These are phyloP conservation scores for Julus scandinavius DNA, from an alignment of 2,888 invertebrate genomes.

Conservation along the genomic window DNA sequence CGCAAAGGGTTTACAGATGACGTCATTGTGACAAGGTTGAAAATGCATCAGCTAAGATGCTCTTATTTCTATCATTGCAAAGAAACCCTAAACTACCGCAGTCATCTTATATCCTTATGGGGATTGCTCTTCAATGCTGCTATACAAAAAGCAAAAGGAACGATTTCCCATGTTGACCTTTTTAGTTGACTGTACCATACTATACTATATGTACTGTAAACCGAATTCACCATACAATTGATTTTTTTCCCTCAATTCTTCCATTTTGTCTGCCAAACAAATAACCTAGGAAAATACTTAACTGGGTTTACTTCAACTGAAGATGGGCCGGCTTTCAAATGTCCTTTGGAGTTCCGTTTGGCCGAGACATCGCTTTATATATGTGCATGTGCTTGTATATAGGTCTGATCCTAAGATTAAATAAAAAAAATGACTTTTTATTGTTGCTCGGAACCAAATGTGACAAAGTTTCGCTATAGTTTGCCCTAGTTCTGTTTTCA, in stretches of 20 bases:
- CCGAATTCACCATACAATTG: neutral
- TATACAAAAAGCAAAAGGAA: neutral
- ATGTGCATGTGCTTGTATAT: neutral
- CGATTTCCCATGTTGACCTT: neutral
- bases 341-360: neutral
- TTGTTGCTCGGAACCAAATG: neutral
- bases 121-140: neutral
- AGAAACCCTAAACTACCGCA: neutral
- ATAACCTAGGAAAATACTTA: neutral
- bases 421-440: neutral
- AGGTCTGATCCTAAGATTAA: neutral
- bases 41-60: neutral
- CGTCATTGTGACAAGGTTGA: neutral
- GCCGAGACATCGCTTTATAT: neutral
- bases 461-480: neutral
- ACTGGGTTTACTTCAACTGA: neutral
- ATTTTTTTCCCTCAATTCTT: neutral
- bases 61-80: neutral
- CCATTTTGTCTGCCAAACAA: conserved; percentile 4
- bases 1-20: neutral
- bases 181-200: neutral
- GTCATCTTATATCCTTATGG: neutral
- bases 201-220: neutral
- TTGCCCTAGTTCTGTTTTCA: neutral
- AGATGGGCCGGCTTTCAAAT: conserved; percentile 13